Evolutionary conservation across 2,888 invertebrate species (phyloP).

Genomic region (Drosophila nigricruria): DNA sequence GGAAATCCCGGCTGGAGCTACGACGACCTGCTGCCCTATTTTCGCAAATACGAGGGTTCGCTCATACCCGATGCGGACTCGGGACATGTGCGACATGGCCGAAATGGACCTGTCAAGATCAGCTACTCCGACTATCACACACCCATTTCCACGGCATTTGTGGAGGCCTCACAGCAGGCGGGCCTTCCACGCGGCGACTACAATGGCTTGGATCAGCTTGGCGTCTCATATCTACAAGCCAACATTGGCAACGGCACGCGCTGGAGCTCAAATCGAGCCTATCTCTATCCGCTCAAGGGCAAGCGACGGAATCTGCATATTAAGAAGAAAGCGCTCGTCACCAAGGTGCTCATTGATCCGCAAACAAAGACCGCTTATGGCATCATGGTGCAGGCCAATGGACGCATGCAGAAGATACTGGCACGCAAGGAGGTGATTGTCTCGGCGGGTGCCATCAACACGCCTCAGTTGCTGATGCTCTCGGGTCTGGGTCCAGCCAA

Average conservation of each 20-base stretch:
- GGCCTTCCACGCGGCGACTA: slow-evolving; percentile 89
- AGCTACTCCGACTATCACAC: slow-evolving; percentile 87
- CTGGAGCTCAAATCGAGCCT: slow-evolving; percentile 87
- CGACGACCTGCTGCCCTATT: slow-evolving; percentile 90
- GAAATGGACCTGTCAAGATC: slow-evolving; percentile 86
- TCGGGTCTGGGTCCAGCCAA: slow-evolving; percentile 90
- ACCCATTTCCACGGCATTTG: slow-evolving; percentile 87
- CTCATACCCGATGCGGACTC: slow-evolving; percentile 86
- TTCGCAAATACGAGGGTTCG: slow-evolving; percentile 91
- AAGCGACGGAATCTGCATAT: slow-evolving; percentile 87
- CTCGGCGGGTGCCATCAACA: slow-evolving; percentile 91
- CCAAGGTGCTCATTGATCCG: slow-evolving; percentile 87
- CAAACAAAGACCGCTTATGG: slow-evolving; percentile 86
- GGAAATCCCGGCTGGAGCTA: slow-evolving; percentile 92
- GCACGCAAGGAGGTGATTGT: slow-evolving; percentile 90
- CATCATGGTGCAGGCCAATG: slow-evolving; percentile 86
- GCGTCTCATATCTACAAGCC: slow-evolving; percentile 88
- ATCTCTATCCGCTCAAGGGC: slow-evolving; percentile 86
- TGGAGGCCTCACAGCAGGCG: slow-evolving; percentile 87
- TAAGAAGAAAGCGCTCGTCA: slow-evolving; percentile 86
- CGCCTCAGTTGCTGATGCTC: slow-evolving; percentile 93
- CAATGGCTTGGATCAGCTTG: slow-evolving; percentile 87
- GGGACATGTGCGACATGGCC: slow-evolving; percentile 84
- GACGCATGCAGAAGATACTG: slow-evolving; percentile 85
- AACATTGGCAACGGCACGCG: slow-evolving; percentile 87